These are phyloP conservation scores for Trichosurus vulpecula DNA, from an alignment of 2,797 vertebrate genomes.

Conservation along the genomic window DNA sequence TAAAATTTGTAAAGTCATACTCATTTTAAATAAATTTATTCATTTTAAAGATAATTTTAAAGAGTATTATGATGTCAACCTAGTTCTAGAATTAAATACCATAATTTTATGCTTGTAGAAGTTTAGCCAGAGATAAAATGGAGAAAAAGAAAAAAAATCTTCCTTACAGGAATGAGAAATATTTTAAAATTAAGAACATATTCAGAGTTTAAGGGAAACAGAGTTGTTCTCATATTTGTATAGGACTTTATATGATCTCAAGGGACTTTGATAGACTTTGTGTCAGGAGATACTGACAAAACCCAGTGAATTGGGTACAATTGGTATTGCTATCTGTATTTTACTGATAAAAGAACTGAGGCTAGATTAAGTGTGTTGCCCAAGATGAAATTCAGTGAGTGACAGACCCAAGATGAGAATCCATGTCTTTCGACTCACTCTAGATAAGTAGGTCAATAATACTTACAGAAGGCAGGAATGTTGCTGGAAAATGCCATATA, in stretches of 20 bases:
- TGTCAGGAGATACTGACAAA: neutral
- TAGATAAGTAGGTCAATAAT: neutral
- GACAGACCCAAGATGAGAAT: neutral
- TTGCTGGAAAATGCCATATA: neutral
- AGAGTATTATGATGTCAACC: conserved; percentile 15
- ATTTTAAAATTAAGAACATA: neutral
- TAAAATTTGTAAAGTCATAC: conserved; percentile 67
- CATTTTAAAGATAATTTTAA: conserved; percentile 69
- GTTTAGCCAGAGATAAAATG: neutral
- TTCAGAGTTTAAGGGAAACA: neutral
- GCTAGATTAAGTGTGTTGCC: neutral
- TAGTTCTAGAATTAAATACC: conserved; percentile 45
- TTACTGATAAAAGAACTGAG: conserved; percentile 36
- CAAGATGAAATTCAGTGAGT: neutral
- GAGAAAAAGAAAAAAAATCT: conserved; percentile 25
- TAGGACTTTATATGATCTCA: neutral
- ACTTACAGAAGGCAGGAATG: neutral
- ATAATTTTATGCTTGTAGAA: neutral
- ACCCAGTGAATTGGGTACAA: neutral
- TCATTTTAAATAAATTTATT: conserved; percentile 60
- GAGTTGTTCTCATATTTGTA: neutral
- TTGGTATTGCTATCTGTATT: neutral
- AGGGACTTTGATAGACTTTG: neutral
- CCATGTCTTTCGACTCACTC: neutral
- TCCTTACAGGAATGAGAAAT: neutral